Conservation (phyloP, 2,113 vertebrate species). For the Canis aureus region DNA sequence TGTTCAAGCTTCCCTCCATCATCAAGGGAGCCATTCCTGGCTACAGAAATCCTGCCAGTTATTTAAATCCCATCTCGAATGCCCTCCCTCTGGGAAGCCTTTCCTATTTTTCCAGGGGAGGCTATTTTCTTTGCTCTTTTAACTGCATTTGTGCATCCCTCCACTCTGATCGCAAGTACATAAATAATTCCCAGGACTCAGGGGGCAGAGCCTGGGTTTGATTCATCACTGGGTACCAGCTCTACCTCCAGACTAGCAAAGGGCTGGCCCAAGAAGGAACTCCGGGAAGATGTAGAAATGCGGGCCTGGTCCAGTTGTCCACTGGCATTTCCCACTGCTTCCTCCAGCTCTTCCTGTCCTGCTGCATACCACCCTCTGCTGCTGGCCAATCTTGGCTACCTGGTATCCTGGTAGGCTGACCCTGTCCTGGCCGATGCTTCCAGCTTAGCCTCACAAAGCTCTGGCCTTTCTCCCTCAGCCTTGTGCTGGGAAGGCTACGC, state of each 20-base stretch:
- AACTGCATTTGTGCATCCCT: background rate
- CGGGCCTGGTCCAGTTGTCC: background rate
- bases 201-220: background rate
- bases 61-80: background rate
- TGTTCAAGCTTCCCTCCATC: background rate
- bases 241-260: background rate
- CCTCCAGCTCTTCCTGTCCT: background rate
- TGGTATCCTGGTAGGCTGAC: background rate
- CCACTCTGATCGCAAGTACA: too few relatives aligned
- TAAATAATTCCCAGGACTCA: background rate
- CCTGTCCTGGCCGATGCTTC: background rate
- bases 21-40: background rate
- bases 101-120: background rate
- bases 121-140: background rate
- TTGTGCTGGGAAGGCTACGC: background rate
- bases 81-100: background rate
- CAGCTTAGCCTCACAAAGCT: background rate
- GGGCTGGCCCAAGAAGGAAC: background rate
- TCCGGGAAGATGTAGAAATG: background rate
- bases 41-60: background rate
- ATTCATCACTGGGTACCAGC: background rate
- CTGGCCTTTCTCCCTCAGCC: background rate
- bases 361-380: background rate
- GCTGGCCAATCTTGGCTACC: background rate
- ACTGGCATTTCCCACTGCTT: too few relatives aligned